Evolutionary conservation across 1,140 invertebrate genomes (phyloP), one percentile per base, ranked within the genome.

Genomic region (Pseudobourletiella spinata): DNA sequence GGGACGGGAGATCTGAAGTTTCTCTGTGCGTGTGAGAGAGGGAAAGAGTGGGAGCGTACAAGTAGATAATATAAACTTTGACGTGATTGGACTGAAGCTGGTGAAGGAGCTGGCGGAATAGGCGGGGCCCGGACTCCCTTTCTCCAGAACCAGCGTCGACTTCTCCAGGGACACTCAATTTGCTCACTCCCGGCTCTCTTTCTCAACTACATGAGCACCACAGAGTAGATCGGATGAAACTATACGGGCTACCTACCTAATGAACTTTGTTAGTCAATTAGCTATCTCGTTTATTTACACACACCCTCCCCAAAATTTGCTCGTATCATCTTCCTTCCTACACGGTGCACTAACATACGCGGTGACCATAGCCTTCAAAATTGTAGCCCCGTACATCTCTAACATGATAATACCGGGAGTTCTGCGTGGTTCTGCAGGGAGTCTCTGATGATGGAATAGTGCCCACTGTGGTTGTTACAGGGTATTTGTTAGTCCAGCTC

Each of bases 31-130:
- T 16, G 8, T 8, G 18, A 16, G 11, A 26, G 50, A 25, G 6
- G 14, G 52, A 14, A 39, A 35, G 52, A 32, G 28, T 22, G 52
- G 8, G 32, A 8, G 22, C 50, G n/a, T 11, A 24, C 6, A 32
- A 16, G 52, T 4, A 55, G 29, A 39, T 55, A 39, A 39, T 35
- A 55, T 39, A 55, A 55, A 55, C 52, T 55, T 55, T 55, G 52
- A 55, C 52, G 52, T 29, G 52, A 55, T 55, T 55, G 52, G 52
- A 55, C 52, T 35, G 52, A 39, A 32, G 52, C 52, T 55, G 52
- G 52, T 18, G 52, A 55, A 22, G 52, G 30, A 55, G 46, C 46
- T n/a, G 46, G 46, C 16, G 46, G 24, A 48, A 48, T 11, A 51
- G 25, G 48, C 44, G 11, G 24, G 48, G 30, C 50, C 24, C 22